These are phyloP conservation scores for Cheilosia impressa DNA, from an alignment of 2,888 invertebrate species.

Conservation along the genomic window DNA sequence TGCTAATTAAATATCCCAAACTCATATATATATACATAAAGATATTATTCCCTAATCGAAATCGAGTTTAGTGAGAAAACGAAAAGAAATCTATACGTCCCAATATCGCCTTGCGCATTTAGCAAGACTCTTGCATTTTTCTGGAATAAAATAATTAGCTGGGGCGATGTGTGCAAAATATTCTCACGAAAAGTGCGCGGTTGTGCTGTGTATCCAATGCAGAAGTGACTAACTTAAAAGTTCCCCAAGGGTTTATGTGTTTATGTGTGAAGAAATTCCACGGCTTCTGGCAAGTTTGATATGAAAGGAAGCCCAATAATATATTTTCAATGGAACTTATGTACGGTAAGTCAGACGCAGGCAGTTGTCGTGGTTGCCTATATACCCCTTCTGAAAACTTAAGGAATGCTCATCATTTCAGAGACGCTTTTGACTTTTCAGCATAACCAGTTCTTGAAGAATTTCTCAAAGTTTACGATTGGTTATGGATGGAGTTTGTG, in stretches of 20 bases:
- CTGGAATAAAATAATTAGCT: constrained; percentile 27
- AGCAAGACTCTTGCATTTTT: constrained; percentile 34
- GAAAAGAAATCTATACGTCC: constrained; percentile 22
- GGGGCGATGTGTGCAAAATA: constrained; percentile 45
- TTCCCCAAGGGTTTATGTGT: constrained; percentile 18
- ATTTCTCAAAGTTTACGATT: constrained; percentile 61
- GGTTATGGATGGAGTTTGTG: constrained; percentile 29
- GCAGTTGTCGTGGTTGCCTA: constrained; percentile 7
- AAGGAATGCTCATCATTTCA: constrained; percentile 70
- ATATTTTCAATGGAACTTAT: constrained; percentile 54
- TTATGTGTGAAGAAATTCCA: constrained; percentile 46
- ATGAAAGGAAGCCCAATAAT: constrained; percentile 45
- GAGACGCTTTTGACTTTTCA: constrained; percentile 66
- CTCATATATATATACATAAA: not conserved
- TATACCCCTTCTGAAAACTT: constrained; percentile 44
- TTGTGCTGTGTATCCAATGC: constrained; percentile 24
- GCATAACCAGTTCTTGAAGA: constrained; percentile 69
- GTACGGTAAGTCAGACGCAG: constrained; percentile 61
- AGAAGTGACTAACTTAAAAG: constrained; percentile 50
- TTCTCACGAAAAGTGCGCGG: constrained; percentile 47
- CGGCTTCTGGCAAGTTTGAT: constrained; percentile 32
- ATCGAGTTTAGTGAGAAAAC: not conserved
- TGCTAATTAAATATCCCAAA: constrained; percentile 37
- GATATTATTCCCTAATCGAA: constrained; percentile 2
- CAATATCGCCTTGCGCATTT: constrained; percentile 13